Evolutionary conservation across 1,140 invertebrate genomes (phyloP), one percentile per base, ranked within the genome.

Genomic region (Onthophagus taurus): DNA sequence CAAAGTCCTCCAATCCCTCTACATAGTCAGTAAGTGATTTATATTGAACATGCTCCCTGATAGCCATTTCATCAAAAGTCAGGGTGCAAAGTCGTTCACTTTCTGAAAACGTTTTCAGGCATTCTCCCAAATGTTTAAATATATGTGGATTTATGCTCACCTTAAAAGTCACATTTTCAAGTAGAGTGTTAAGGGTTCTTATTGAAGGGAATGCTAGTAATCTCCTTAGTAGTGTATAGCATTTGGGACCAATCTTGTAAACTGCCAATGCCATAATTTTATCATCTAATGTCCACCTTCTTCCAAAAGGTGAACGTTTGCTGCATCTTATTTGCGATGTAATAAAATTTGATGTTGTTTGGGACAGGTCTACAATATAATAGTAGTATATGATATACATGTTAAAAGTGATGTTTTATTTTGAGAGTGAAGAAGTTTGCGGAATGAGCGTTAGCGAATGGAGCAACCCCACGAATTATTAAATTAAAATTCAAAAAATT

Each of bases 31-130:
- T 26, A 7, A 7, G 7, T 7, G n/a, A 7, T 7, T 26, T 26
- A n/a, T 26, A 26, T 7, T 26, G 7, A 7, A 26, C 7, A 26
- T 26, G 24, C n/a, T 26, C 7, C n/a, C 24, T 7, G 7, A 26
- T 26, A 7, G 13, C 18, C 34, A 36, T 36, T 18, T 36, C 34
- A 36, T 36, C 34, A 12, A 36, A 19, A 6, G 14, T 9, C 5
- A 33, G 14, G 6, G 14, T 16, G 14, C 31, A 33, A 33, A 7
- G n/a, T n/a, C 24, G 24, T 7, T 26, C 24, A 7, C n/a, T 26
- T 7, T 26, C 24, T 7, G 7, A 7, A 7, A 26, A 14, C 17
- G 17, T 14, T 8, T 14, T 12, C 17, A 16, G 7, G n/a, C n/a
- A 7, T 26, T 26, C 24, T 33, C 13, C 17, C 17, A 33, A 33